Base-by-base conservation (phyloP, 2,797 vertebrate species). In the Erethizon dorsatum region DNA sequence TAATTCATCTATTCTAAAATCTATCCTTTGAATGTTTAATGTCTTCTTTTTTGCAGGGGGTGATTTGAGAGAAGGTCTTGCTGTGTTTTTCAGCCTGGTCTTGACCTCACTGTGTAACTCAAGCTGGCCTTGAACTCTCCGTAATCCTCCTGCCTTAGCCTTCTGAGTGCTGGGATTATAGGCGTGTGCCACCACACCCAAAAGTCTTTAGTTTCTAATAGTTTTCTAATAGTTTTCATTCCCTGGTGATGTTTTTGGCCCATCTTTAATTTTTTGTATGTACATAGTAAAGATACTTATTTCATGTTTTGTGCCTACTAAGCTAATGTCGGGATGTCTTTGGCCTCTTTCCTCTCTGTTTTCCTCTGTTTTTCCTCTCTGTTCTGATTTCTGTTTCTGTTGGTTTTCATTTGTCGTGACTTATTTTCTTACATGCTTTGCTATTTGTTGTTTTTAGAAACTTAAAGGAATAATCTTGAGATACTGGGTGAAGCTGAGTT, bases 1-100 rank as follows among this genome's bases (percentile, higher is more conserved):
- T 41, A 56, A 1, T 54, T 89, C 71, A 80, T 65, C 80, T 86
- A 2, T 86, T 94, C 57, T 86, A 85, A 83, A 92, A 86, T 71
- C n/a, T 69, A 12, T 59, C 13, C 17, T 18, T 54, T 89, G 57
- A 75, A 47, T 47, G 75, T 92, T 96, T 84, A 45, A 75, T 90
- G 63, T 88, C 12, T 26, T 73, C 50, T 75, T 50, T 73, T 52
- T 75, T 59, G 31, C 15, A 4, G 4, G 1, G 8, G 9, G 14
- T 9, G 8, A 33, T 67, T 73, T 45, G 37, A 71, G 37, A 45
- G 37, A 73, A 22, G 4, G 69, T 73, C 20, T 73, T 73, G 37
- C 20, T 24, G 1, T 73, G 18, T 24, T 5, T 41, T 41, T 9
- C 37, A 41, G 37, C n/a, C 18, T 71, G 61, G 61, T 11, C 61